A percentile compares a stretch with the other conserved stretches of the same genome.
Evolutionary conservation across 2,888 invertebrate species (phyloP).

Genomic region (Diloba caeruleocephala): DNA sequence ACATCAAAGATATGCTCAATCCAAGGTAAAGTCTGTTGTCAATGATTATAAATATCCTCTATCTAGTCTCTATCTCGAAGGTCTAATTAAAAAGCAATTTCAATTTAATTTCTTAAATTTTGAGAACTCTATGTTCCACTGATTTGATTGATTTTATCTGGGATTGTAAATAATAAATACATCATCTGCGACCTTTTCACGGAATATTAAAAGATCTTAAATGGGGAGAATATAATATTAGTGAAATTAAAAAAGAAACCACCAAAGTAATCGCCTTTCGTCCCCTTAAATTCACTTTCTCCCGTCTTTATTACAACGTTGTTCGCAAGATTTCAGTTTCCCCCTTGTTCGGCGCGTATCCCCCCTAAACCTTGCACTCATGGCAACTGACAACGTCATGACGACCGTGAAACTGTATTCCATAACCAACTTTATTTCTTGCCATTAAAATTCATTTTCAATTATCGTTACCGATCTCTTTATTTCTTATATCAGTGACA

Average conservation of each 20-base stretch:
- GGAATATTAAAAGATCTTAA: slow-evolving; percentile 53
- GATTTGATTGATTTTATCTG: slow-evolving; percentile 34
- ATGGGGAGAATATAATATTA: slow-evolving; percentile 77
- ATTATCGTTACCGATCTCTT: slow-evolving; percentile 57
- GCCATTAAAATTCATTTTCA: slow-evolving; percentile 79
- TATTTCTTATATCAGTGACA: slow-evolving; percentile 37
- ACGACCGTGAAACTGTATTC: slow-evolving; percentile 70
- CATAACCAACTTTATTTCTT: slow-evolving; percentile 75
- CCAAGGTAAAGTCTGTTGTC: too few relatives aligned
- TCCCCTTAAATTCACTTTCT: slow-evolving; percentile 91
- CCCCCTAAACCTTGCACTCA: slow-evolving; percentile 78
- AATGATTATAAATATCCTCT: too few relatives aligned
- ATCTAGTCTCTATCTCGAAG: not conserved
- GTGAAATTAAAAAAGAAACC: slow-evolving; percentile 87
- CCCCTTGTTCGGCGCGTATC: slow-evolving; percentile 82
- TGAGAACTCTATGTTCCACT: not conserved
- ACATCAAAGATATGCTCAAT: too few relatives aligned
- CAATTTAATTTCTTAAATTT: too few relatives aligned
- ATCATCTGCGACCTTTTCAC: slow-evolving; percentile 33
- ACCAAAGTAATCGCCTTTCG: slow-evolving; percentile 86
- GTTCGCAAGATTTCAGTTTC: slow-evolving; percentile 89
- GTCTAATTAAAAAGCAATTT: not conserved
- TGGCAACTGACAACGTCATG: slow-evolving; percentile 74
- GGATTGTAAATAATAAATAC: slow-evolving; percentile 35
- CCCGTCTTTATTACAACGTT: slow-evolving; percentile 90